Base-by-base conservation (phyloP, 2,888 invertebrate genomes). In the Brenthis hecate region DNA sequence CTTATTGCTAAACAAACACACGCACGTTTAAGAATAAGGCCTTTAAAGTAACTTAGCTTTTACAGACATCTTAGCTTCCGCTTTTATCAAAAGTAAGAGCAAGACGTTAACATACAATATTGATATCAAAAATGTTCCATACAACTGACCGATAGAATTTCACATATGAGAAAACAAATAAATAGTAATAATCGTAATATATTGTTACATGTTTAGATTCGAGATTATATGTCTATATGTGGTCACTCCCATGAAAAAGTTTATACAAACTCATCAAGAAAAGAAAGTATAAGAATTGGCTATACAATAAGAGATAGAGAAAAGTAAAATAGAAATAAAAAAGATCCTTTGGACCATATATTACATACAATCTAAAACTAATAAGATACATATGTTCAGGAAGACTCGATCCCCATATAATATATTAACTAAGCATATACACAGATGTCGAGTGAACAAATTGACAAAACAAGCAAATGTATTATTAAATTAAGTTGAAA, bases 21-120 rank as follows among this genome's bases (percentile, higher is more conserved):
- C 23, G 23, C 36, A 43, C 3, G 36, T 43, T 8, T 43, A 43
- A 43, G 0, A 11, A 43, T 11, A 43, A 43, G 36, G 36, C 36
- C 36, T 43, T 43, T 43, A 8, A 43, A 11, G 2, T 43, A 8
- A 43, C 36, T 11, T 11, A 43, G 11, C 3, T 5, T 19, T 19
- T 28, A 28, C 5, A 53, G 13, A 13, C 58, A 77, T 71, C 86
- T 86, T 86, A 67, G 69, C 82, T 72, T 64, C 84, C 76, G 76
- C 82, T 88, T 88, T 85, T 80, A 32, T 28, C 13, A 78, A 87
- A 88, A 88, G 86, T 83, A 72, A 66, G 85, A 80, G 81, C 77
- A 86, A 88, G 84, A 77, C 80, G 58, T 23, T 16, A 23, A 23
- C n/a, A 55, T 28, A 55, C 28, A 55, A 53, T 53, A 53, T 16